Evolutionary conservation across 1,140 invertebrate species (phyloP).

Genomic region (Steinernema feltiae): DNA sequence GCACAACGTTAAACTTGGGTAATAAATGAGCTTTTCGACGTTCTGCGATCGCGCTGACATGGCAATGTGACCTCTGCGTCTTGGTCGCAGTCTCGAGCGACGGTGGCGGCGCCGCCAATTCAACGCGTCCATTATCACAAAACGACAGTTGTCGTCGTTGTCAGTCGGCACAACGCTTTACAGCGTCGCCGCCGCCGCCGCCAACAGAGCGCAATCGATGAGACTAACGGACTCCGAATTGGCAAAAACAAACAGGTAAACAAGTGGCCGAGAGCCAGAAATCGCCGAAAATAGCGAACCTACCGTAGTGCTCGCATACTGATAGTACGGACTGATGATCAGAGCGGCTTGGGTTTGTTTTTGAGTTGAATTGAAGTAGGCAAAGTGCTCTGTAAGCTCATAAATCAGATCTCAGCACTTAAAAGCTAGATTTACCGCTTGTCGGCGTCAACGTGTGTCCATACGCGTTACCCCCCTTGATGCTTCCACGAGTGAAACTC

Average conservation of each 20-base stretch:
- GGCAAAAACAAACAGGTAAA: slow-evolving; percentile 12
- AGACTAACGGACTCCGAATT: no score
- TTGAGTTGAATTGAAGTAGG: slow-evolving; percentile 1
- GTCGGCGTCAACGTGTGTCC: neutral
- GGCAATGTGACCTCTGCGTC: neutral
- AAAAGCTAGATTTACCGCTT: neutral
- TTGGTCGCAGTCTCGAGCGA: no score
- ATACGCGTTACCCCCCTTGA: neutral
- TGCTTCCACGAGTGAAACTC: neutral
- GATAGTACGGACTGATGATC: slow-evolving; percentile 14
- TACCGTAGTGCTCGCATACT: slow-evolving; percentile 9
- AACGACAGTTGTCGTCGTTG: neutral
- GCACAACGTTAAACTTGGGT: neutral
- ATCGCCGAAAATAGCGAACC: neutral
- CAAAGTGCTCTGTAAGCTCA: neutral
- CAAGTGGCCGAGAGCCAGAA: neutral
- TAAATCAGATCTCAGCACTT: neutral
- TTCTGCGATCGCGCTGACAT: neutral
- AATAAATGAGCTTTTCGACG: neutral
- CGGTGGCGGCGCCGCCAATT: no score
- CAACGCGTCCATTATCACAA: neutral
- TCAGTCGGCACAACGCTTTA: no score
- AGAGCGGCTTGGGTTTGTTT: neutral
- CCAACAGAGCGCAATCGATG: no score
- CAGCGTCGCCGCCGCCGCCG: no score